Evolutionary conservation across 2,888 invertebrate species (phyloP).

Genomic region (Drosophila ustulata): DNA sequence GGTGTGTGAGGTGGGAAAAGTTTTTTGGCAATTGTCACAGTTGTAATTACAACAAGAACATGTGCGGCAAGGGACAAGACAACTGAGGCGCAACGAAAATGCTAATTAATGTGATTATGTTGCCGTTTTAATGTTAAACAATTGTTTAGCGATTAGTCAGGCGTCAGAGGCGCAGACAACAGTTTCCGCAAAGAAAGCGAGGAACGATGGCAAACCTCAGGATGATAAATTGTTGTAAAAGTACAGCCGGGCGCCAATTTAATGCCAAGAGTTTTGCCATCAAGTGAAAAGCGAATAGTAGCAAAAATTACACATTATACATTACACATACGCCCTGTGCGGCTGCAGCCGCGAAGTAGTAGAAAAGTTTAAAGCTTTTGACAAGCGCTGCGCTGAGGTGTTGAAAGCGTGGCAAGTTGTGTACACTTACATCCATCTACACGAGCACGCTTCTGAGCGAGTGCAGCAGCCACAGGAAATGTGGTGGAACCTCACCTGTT

Average conservation of each 20-base stretch:
- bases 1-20: conserved; percentile 15
- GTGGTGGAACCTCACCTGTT: conserved; percentile 44
- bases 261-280: conserved; percentile 75
- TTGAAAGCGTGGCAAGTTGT: conserved; percentile 62
- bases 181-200: background rate
- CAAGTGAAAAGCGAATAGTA: conserved; percentile 46
- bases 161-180: conserved; percentile 50
- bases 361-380: conserved; percentile 62
- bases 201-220: conserved; percentile 24
- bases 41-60: conserved; percentile 18
- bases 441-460: conserved; percentile 1
- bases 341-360: conserved; percentile 27
- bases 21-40: conserved; percentile 43
- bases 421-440: conserved; percentile 58
- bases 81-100: conserved; percentile 65
- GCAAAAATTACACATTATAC: conserved; percentile 44
- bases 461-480: conserved; percentile 21
- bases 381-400: conserved; percentile 56
- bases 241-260: conserved; percentile 71
- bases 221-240: conserved; percentile 73
- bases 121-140: conserved; percentile 76
- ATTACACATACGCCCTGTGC: conserved; percentile 58
- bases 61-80: conserved; percentile 11
- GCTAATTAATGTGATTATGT: conserved; percentile 82
- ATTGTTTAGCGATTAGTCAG: conserved; percentile 80